Evolutionary conservation across 2,113 vertebrate species (phyloP).

Genomic region (Protobothrops mucrosquamatus): DNA sequence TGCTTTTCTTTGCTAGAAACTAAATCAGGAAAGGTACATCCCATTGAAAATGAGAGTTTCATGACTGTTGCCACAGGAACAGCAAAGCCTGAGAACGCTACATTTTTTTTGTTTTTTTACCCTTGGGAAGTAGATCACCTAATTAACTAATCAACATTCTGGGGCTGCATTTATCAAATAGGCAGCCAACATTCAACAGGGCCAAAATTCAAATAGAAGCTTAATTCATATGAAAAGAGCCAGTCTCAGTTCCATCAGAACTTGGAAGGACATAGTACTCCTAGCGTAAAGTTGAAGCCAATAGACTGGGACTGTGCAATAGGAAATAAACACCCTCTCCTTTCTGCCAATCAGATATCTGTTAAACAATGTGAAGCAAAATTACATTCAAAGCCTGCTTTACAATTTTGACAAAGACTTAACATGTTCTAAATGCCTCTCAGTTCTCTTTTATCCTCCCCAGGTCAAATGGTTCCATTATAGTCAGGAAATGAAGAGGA

Average conservation of each 20-base stretch:
- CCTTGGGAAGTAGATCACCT: slow-evolving; percentile 50
- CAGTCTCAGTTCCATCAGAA: slow-evolving; percentile 24
- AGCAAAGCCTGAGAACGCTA: slow-evolving; percentile 25
- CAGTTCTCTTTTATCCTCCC: not conserved
- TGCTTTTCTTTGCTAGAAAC: not conserved
- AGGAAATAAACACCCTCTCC: slow-evolving; percentile 44
- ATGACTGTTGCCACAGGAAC: not conserved
- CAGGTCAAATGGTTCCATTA: not conserved
- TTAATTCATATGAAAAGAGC: slow-evolving; percentile 40
- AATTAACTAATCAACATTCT: slow-evolving; percentile 65
- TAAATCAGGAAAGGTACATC: not conserved
- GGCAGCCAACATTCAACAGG: slow-evolving; percentile 53
- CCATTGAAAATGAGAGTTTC: not conserved
- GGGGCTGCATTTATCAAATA: slow-evolving; percentile 49
- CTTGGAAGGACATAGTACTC: slow-evolving; percentile 43
- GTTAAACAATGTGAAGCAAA: not conserved
- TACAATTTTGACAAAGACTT: not conserved
- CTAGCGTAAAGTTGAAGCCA: slow-evolving; percentile 30
- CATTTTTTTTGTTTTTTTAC: slow-evolving; percentile 41
- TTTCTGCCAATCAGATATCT: slow-evolving; percentile 15
- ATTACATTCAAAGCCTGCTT: slow-evolving; percentile 23
- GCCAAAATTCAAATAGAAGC: slow-evolving; percentile 61
- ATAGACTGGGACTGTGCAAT: slow-evolving; percentile 12
- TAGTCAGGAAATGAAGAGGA: not conserved
- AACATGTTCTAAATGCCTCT: not conserved